A percentile compares a stretch with the other conserved stretches of the same genome.
These are phyloP conservation scores for Arctocebus calabarensis DNA, from an alignment of 2,797 vertebrate genomes.

Conservation along the genomic window DNA sequence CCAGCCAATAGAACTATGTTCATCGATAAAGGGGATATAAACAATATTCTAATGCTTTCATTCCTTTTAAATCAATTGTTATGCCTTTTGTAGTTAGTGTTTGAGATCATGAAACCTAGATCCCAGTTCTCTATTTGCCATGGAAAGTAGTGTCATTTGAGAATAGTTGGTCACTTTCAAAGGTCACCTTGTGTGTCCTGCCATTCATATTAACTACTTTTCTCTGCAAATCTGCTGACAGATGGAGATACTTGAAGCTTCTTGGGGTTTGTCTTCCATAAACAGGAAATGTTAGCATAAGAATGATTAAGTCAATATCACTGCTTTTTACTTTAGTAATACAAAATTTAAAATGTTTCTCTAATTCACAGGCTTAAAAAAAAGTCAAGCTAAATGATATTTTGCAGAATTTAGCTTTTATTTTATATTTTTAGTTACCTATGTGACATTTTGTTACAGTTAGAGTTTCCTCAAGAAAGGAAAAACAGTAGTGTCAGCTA, in stretches of 20 bases:
- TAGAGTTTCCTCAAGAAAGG: not conserved
- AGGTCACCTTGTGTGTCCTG: slow-evolving; percentile 6
- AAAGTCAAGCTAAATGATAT: slow-evolving; percentile 8
- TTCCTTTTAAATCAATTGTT: slow-evolving; percentile 30
- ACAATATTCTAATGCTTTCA: slow-evolving; percentile 6
- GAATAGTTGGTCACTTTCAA: slow-evolving; percentile 10
- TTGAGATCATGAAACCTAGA: not conserved
- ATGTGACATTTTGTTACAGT: not conserved
- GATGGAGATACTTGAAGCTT: slow-evolving; percentile 25
- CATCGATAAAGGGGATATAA: slow-evolving; percentile 10
- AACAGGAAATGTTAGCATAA: slow-evolving; percentile 11
- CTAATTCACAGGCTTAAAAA: not conserved
- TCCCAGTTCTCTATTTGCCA: not conserved
- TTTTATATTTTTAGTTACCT: not conserved
- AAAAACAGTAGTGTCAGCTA: not conserved
- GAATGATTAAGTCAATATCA: slow-evolving; percentile 13
- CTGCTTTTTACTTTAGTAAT: not conserved
- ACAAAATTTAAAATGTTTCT: not conserved
- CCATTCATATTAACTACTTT: slow-evolving; percentile 44
- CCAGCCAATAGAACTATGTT: not conserved
- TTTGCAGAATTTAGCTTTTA: not conserved
- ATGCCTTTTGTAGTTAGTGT: not conserved
- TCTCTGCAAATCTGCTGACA: slow-evolving; percentile 20
- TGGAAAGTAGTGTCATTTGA: not conserved
- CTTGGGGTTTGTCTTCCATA: not conserved